These are phyloP conservation scores for Edolisoma coerulescens DNA, from an alignment of 2,113 vertebrate genomes.

Conservation along the genomic window DNA sequence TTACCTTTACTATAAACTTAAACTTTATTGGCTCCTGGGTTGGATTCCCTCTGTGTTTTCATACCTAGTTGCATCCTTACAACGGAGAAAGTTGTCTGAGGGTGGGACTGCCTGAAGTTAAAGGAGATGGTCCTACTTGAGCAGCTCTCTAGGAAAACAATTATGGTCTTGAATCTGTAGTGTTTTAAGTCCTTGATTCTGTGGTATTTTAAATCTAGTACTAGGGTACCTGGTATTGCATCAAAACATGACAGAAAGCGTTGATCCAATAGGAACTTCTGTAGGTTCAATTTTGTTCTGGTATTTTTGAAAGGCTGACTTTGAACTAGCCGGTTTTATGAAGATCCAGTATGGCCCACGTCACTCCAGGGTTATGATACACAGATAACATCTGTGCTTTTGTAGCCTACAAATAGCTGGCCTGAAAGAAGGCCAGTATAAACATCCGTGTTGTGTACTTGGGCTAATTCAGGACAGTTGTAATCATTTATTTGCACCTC, in stretches of 20 bases:
- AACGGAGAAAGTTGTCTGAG: background rate
- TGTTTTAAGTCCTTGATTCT: background rate
- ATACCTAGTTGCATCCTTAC: background rate
- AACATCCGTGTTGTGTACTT: background rate
- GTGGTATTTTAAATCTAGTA: background rate
- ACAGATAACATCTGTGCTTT: background rate
- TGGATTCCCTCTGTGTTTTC: background rate
- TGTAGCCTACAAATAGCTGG: background rate
- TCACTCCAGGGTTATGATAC: background rate
- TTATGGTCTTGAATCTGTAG: background rate
- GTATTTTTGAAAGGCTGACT: background rate
- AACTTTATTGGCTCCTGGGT: background rate
- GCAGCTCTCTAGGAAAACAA: background rate
- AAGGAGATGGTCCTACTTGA: background rate
- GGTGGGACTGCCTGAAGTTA: background rate
- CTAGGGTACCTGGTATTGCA: background rate
- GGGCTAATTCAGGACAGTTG: background rate
- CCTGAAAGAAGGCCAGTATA: background rate
- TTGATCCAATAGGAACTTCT: background rate
- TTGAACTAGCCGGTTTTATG: background rate
- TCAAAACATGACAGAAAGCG: background rate
- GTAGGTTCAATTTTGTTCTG: background rate
- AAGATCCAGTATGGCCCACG: background rate
- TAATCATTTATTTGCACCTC: background rate
- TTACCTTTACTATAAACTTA: background rate